These are phyloP conservation scores for Dinomys branickii DNA, from an alignment of 2,113 vertebrate genomes.

Conservation along the genomic window DNA sequence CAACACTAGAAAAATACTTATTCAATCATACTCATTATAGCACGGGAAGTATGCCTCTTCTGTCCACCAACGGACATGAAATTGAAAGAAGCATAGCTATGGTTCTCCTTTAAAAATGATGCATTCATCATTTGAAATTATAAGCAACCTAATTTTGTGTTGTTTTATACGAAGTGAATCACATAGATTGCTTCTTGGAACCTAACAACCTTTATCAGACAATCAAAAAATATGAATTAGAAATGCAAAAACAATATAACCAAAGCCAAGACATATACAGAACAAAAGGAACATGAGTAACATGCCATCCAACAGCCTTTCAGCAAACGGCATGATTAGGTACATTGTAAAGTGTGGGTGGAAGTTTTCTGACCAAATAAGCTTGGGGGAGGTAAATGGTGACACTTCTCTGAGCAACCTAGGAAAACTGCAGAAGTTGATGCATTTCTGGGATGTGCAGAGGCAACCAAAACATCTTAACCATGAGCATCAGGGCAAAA, in stretches of 20 bases:
- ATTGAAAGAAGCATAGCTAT: not conserved
- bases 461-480: not conserved
- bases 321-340: not conserved
- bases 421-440: not conserved
- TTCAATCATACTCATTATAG: slow-evolving; percentile 11
- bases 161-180: slow-evolving; percentile 32
- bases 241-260: not conserved
- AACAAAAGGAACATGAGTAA: not conserved
- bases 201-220: not conserved
- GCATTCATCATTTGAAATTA: slow-evolving; percentile 31
- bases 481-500: not conserved
- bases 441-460: not conserved
- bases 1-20: slow-evolving; percentile 21
- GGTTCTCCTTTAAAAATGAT: not conserved
- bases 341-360: not conserved
- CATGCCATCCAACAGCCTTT: not conserved
- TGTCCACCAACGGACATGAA: slow-evolving; percentile 9
- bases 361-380: not conserved
- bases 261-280: not conserved
- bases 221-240: not conserved
- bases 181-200: not conserved
- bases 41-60: slow-evolving; percentile 2
- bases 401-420: not conserved
- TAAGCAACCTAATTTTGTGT: not conserved
- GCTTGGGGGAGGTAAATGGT: not conserved